Conservation (phyloP, 2,888 invertebrate species). For the Malthinus seriepunctatus region DNA sequence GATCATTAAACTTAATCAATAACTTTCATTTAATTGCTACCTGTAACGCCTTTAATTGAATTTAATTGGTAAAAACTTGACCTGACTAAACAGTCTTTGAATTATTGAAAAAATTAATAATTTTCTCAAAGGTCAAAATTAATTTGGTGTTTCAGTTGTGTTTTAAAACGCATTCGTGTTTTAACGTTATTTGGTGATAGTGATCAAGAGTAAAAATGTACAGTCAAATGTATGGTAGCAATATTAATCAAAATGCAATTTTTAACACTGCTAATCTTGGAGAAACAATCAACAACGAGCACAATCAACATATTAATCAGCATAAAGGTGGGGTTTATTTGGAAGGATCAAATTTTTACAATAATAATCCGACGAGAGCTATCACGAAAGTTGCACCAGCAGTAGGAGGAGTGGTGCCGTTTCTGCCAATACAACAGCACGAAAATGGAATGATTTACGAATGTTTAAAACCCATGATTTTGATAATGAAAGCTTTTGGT, state of each 20-base stretch:
- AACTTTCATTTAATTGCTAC: background rate
- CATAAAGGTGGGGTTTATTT: constrained; percentile 40
- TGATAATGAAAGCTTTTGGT: constrained; percentile 60
- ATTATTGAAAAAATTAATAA: constrained; percentile 19
- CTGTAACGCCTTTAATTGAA: background rate
- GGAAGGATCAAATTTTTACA: constrained; percentile 42
- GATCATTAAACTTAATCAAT: background rate
- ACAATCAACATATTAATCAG: background rate
- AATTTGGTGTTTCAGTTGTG: constrained; percentile 5
- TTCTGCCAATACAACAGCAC: constrained; percentile 13
- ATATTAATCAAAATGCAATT: background rate
- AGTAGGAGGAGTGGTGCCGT: constrained; percentile 9
- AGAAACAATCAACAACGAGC: background rate
- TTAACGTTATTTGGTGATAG: constrained; percentile 7
- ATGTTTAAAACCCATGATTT: constrained; percentile 55
- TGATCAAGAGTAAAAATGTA: constrained; percentile 14
- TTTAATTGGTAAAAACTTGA: constrained; percentile 23
- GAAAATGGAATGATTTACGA: constrained; percentile 52
- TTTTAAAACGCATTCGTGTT: constrained; percentile 5
- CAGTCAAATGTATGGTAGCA: constrained; percentile 7
- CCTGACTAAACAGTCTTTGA: constrained; percentile 14
- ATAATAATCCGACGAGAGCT: constrained; percentile 25
- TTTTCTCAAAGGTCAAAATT: constrained; percentile 21
- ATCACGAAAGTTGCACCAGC: constrained; percentile 44
- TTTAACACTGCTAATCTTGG: background rate